Evolutionary conservation across 1,140 invertebrate species (phyloP).

Genomic region (Coelopa frigida): DNA sequence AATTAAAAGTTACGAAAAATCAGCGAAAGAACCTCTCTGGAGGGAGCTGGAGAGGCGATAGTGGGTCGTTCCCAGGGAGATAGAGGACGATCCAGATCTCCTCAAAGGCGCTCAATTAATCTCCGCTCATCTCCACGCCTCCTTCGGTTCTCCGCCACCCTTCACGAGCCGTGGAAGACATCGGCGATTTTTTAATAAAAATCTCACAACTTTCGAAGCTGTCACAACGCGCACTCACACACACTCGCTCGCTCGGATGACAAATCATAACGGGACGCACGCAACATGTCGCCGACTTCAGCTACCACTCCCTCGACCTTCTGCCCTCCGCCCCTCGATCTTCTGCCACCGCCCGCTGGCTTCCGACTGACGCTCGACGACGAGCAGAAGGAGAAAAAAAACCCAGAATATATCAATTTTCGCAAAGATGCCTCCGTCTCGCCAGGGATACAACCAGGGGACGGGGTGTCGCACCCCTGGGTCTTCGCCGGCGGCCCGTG

Average conservation of each 20-base stretch:
- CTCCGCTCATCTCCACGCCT: too few relatives aligned
- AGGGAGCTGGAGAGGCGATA: too few relatives aligned
- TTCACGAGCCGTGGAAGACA: neutral
- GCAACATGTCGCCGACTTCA: neutral
- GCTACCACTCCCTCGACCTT: neutral
- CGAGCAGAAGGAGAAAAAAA: neutral
- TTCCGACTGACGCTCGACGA: constrained; percentile 3
- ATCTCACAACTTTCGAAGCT: constrained; percentile 9
- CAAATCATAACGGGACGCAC: constrained; percentile 13
- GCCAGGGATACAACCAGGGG: neutral
- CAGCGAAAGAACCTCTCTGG: too few relatives aligned
- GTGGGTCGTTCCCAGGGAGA: too few relatives aligned
- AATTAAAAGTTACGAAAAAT: too few relatives aligned
- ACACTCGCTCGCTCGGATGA: constrained; percentile 9
- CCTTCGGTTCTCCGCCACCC: neutral
- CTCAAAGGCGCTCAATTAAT: too few relatives aligned
- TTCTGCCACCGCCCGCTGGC: neutral
- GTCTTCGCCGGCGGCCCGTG: constrained; percentile 5
- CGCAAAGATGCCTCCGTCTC: neutral
- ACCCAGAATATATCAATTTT: neutral
- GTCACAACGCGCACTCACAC: constrained; percentile 17
- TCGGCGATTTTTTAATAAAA: neutral
- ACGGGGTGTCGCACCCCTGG: neutral
- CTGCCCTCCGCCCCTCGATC: neutral
- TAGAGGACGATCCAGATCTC: too few relatives aligned